phyloP scores from a whole-genome alignment of 2,797 vertebrate species.

The Sciurus vulgaris region DNA sequence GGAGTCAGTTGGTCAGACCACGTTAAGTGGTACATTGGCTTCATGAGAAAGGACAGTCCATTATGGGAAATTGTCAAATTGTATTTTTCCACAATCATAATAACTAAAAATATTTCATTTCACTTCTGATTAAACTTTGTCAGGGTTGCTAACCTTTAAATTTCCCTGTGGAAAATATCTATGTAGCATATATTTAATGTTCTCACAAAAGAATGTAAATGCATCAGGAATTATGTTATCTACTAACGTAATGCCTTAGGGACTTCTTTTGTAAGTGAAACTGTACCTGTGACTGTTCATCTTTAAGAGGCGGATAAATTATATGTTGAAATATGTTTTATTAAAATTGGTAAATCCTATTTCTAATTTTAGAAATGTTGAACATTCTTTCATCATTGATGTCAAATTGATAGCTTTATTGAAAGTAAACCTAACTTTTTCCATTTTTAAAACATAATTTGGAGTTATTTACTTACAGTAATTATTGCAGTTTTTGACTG shows the following conservation, averaged over 20 bases:
- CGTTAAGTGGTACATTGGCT: not conserved
- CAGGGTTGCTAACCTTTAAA: not conserved
- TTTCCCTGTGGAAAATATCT: not conserved
- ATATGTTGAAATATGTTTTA: not conserved
- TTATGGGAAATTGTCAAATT: not conserved
- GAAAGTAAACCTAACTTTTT: conserved; percentile 28
- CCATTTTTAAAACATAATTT: conserved; percentile 46
- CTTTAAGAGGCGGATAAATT: not conserved
- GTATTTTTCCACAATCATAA: not conserved
- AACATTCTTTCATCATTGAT: not conserved
- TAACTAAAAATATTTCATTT: conserved; percentile 18
- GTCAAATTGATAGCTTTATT: not conserved
- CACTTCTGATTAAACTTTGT: conserved; percentile 40
- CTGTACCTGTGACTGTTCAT: not conserved
- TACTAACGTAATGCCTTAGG: conserved; percentile 18
- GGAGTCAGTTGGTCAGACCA: not conserved
- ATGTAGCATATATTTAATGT: not conserved
- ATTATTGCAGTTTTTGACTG: conserved; percentile 52
- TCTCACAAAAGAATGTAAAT: conserved; percentile 44
- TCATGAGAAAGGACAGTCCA: not conserved
- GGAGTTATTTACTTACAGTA: conserved; percentile 23
- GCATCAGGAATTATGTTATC: not conserved
- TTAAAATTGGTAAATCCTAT: not conserved
- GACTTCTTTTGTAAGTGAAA: conserved; percentile 47
- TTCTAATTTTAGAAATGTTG: conserved; percentile 16